Conservation (phyloP, 2,113 vertebrate species). For the Gallinago jamesoni region DNA sequence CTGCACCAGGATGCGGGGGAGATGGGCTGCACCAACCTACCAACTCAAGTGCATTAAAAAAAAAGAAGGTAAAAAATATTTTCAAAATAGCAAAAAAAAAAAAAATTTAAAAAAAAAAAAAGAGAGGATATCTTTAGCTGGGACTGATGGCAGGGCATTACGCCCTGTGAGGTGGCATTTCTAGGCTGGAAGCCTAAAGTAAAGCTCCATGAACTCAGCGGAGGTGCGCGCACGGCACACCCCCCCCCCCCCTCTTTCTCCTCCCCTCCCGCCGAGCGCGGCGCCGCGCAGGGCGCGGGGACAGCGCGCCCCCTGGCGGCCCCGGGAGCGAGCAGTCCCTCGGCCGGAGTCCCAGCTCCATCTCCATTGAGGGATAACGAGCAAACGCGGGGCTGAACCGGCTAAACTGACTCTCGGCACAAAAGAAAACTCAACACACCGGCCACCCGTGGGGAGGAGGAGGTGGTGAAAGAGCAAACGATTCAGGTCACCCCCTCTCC, state of each 20-base stretch:
- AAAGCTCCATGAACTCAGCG: rapidly evolving
- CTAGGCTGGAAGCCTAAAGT: neutral
- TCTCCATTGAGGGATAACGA: rapidly evolving
- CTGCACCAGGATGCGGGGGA: neutral
- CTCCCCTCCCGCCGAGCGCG: no score
- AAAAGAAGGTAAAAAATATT: no score
- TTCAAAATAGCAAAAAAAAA: neutral
- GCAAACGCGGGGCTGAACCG: neutral
- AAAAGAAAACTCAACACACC: neutral
- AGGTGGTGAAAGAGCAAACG: no score
- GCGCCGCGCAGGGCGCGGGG: neutral
- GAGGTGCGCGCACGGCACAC: neutral
- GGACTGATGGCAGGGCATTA: neutral
- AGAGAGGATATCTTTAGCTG: neutral
- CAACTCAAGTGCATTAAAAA: neutral
- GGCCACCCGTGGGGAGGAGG: neutral
- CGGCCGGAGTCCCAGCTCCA: neutral
- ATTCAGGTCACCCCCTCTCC: rapidly evolving
- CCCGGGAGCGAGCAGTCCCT: neutral
- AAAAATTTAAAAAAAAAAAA: no score
- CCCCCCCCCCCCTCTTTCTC: neutral
- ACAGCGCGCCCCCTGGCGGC: neutral
- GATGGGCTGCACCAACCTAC: neutral
- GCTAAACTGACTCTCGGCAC: rapidly evolving
- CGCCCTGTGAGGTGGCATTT: rapidly evolving